Evolutionary conservation across 2,113 vertebrate species (phyloP).

Genomic region (Leptodactylus fuscus): DNA sequence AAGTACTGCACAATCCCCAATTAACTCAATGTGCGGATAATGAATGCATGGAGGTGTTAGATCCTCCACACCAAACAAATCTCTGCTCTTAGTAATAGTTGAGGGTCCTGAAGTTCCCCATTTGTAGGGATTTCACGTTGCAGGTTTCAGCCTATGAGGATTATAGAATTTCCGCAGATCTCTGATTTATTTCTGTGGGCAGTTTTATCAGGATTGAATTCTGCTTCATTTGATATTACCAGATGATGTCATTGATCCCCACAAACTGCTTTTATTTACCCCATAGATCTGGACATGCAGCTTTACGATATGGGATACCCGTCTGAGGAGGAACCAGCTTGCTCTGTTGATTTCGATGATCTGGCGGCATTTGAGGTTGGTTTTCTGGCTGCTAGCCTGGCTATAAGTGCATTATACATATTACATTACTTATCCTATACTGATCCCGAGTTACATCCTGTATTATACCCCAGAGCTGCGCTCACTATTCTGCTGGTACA

Average conservation of each 20-base stretch:
- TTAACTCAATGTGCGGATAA: too few relatives aligned
- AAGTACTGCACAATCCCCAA: background rate
- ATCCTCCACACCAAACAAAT: background rate
- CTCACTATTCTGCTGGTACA: too few relatives aligned
- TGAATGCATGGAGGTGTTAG: background rate
- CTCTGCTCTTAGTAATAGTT: background rate
- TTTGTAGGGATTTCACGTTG: background rate
- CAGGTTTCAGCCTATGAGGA: background rate
- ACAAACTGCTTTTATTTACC: background rate
- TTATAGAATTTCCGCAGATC: background rate
- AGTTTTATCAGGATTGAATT: background rate
- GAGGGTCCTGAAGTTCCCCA: background rate
- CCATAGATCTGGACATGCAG: slow-evolving; percentile 82
- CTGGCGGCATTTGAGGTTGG: slow-evolving; percentile 87
- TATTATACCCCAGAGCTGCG: background rate
- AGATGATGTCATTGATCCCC: background rate
- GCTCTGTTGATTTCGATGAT: slow-evolving; percentile 88
- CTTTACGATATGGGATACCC: slow-evolving; percentile 78
- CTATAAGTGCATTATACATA: background rate
- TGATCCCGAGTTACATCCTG: background rate
- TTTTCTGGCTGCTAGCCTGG: slow-evolving; percentile 25
- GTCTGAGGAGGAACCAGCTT: slow-evolving; percentile 81
- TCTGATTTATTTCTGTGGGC: background rate
- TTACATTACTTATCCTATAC: background rate
- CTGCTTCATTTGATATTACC: background rate